phyloP scores from a whole-genome alignment of 2,797 vertebrate genomes.

The Podarcis lilfordi region DNA sequence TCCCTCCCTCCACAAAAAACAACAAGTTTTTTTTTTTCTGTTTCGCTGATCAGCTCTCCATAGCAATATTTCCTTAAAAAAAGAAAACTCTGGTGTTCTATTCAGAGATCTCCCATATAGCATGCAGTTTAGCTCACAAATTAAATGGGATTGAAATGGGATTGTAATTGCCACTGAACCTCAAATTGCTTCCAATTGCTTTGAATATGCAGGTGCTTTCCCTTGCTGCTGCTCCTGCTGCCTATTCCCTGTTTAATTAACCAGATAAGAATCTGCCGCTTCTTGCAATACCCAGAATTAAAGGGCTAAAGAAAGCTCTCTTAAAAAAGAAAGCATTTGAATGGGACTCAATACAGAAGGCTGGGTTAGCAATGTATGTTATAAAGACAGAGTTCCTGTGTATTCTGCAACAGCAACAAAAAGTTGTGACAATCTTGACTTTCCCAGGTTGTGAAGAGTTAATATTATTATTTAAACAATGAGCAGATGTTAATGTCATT shows the following conservation, averaged over 20 bases:
- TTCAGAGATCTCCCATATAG: not conserved
- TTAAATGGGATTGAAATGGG: not conserved
- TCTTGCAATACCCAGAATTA: not conserved
- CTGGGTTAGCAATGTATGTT: not conserved
- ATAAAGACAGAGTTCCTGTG: conserved; percentile 12
- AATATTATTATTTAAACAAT: conserved; percentile 70
- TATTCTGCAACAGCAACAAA: conserved; percentile 28
- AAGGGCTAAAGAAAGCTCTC: not conserved
- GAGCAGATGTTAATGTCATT: conserved; percentile 70
- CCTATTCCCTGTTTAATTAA: not conserved
- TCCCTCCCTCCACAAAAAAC: too few species aligned
- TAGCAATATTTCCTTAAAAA: not conserved
- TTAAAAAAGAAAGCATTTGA: not conserved
- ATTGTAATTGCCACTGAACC: not conserved
- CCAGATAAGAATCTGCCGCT: not conserved
- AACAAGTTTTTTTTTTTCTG: too few species aligned
- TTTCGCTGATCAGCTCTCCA: not conserved
- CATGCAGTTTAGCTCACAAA: not conserved
- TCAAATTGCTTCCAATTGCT: not conserved
- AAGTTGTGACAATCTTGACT: conserved; percentile 51
- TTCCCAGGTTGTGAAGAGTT: conserved; percentile 64
- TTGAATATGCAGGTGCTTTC: not conserved
- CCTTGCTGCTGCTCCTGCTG: not conserved
- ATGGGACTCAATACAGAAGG: not conserved
- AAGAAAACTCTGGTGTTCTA: not conserved